Evolutionary conservation across 2,113 vertebrate species (phyloP).

Genomic region (Syngnathoides biaculeatus): DNA sequence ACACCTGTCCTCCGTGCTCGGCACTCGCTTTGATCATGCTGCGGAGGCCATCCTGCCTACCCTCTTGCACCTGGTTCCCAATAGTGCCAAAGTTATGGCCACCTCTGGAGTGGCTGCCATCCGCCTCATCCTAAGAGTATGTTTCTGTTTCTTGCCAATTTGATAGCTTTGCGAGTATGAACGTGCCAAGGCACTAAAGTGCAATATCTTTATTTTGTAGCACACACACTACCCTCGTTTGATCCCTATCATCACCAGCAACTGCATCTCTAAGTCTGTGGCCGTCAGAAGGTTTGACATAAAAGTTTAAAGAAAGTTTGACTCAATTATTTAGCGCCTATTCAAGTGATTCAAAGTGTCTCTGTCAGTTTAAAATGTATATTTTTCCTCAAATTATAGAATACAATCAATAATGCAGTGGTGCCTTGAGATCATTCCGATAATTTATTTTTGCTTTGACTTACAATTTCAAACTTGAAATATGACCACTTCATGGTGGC

Average conservation of each 20-base stretch:
- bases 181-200: not conserved
- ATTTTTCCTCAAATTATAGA: not conserved
- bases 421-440: no score
- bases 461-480: no score
- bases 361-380: not conserved
- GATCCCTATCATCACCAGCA: constrained; percentile 93
- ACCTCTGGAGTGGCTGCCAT: constrained; percentile 87
- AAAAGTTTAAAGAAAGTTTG: not conserved
- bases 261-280: constrained; percentile 91
- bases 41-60: constrained; percentile 89
- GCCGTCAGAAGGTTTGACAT: constrained; percentile 83
- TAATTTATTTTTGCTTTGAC: no score
- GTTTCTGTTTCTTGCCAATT: constrained; percentile 24
- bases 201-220: constrained; percentile 60
- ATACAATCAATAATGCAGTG: not conserved
- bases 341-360: not conserved
- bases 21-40: constrained; percentile 90
- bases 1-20: constrained; percentile 86
- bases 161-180: not conserved
- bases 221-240: constrained; percentile 93
- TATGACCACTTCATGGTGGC: no score
- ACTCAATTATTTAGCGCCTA: not conserved
- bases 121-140: constrained; percentile 88
- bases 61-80: constrained; percentile 89
- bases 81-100: constrained; percentile 93